phyloP scores from a whole-genome alignment of 2,113 vertebrate species.

The Cynopterus brachyotis region DNA sequence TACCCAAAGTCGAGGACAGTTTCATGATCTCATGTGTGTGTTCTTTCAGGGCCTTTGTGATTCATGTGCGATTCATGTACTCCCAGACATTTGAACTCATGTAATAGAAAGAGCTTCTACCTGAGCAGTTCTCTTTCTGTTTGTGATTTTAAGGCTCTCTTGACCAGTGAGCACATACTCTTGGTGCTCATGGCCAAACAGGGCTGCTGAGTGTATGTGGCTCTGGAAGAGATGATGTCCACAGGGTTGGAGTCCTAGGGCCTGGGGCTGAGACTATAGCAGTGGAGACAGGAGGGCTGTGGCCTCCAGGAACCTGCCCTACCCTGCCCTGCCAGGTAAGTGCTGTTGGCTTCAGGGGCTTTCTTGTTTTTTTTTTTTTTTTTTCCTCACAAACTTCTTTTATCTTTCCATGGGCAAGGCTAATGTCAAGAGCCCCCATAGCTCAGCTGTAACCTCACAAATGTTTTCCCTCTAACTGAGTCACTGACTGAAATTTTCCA shows the following conservation, averaged over 20 bases:
- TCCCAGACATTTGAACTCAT: neutral
- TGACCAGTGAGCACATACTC: neutral
- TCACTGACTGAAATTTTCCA: conserved; percentile 50
- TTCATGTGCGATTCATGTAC: neutral
- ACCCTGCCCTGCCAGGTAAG: too few relatives aligned
- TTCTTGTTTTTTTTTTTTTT: neutral
- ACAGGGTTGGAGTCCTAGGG: neutral
- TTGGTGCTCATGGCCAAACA: neutral
- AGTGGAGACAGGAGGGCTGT: neutral
- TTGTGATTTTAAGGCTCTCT: neutral
- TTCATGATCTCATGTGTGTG: neutral
- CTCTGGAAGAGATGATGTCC: neutral
- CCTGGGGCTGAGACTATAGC: neutral
- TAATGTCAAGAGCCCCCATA: neutral
- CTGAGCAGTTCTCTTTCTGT: neutral
- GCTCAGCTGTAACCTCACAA: neutral
- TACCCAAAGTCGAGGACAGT: neutral
- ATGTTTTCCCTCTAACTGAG: conserved; percentile 21
- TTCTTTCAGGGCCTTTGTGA: neutral
- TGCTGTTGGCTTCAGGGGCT: neutral
- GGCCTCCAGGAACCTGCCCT: neutral
- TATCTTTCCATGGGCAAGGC: neutral
- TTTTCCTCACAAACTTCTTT: neutral
- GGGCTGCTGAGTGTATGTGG: neutral
- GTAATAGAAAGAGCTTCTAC: neutral